phyloP scores from a whole-genome alignment of 2,113 vertebrate genomes.

The Menura novaehollandiae region DNA sequence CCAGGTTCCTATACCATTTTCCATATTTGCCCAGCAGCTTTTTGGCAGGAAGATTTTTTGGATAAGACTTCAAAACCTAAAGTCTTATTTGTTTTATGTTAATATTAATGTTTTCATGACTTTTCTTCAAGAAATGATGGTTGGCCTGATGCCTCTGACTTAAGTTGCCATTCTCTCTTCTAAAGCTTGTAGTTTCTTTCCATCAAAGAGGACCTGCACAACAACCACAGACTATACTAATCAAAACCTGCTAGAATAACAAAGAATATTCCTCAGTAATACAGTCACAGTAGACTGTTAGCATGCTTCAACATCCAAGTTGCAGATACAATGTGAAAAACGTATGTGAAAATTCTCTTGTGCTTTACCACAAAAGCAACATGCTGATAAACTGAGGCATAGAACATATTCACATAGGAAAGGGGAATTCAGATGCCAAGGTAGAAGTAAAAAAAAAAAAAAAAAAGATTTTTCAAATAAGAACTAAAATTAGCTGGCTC shows the following conservation, averaged over 20 bases:
- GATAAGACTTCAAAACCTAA: constrained; percentile 6
- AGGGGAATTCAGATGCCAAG: neutral
- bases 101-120: neutral
- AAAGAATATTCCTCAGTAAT: neutral
- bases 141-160: neutral
- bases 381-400: neutral
- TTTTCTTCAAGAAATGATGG: neutral
- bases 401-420: neutral
- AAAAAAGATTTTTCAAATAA: neutral
- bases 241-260: neutral
- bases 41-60: neutral
- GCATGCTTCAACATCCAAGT: neutral
- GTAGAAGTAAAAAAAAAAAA: neutral
- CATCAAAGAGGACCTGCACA: neutral
- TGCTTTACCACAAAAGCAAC: neutral
- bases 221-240: neutral
- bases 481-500: neutral
- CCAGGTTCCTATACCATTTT: neutral
- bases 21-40: neutral
- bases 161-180: neutral
- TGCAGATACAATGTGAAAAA: neutral
- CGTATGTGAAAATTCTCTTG: neutral
- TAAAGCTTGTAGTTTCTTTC: neutral
- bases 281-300: neutral
- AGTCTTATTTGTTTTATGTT: neutral